phyloP scores from a whole-genome alignment of 2,797 vertebrate species.

The Agapornis canus region DNA sequence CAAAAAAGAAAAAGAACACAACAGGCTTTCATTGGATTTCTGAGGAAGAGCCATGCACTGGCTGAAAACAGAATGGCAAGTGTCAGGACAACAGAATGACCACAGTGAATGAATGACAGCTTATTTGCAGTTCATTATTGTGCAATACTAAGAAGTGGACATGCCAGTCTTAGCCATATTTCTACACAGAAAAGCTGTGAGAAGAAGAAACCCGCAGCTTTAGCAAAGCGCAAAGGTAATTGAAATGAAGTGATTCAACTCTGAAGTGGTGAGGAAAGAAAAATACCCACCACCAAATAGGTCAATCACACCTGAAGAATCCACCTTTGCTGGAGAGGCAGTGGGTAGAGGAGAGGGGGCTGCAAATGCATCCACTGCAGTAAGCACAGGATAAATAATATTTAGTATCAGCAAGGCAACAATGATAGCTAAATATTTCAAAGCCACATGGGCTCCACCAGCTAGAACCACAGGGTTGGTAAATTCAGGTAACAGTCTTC shows the following conservation, averaged over 20 bases:
- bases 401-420: slow-evolving; percentile 55
- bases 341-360: slow-evolving; percentile 80
- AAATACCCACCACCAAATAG: slow-evolving; percentile 97
- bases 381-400: slow-evolving; percentile 75
- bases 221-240: slow-evolving; percentile 35
- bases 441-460: neutral
- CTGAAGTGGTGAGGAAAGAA: slow-evolving; percentile 62
- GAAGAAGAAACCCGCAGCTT: neutral
- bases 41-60: neutral
- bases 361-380: slow-evolving; percentile 87
- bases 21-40: neutral
- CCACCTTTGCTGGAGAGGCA: slow-evolving; percentile 88
- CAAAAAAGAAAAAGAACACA: neutral
- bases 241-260: slow-evolving; percentile 56
- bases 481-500: neutral
- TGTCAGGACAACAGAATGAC: neutral
- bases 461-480: neutral
- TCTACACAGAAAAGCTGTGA: neutral
- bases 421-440: slow-evolving; percentile 59
- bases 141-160: neutral
- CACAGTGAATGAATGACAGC: neutral
- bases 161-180: neutral
- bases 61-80: neutral
- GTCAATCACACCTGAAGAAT: slow-evolving; percentile 91
- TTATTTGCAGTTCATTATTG: slow-evolving; percentile 33